Conservation (phyloP, 2,113 vertebrate species). For the Cisticola juncidis region DNA sequence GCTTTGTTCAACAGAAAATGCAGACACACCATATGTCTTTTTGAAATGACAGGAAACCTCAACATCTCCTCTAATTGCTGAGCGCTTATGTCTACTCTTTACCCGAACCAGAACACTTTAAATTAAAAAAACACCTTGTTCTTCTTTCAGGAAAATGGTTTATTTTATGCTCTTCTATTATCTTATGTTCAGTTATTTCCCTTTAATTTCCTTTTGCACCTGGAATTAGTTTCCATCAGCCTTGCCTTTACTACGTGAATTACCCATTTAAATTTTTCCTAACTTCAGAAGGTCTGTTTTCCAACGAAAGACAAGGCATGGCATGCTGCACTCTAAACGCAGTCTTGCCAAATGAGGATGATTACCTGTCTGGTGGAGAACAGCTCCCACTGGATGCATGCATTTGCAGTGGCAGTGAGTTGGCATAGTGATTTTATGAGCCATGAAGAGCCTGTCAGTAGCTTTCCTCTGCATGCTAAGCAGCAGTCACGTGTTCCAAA, state of each 20-base stretch:
- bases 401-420: neutral
- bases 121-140: neutral
- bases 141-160: conserved; percentile 6
- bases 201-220: conserved; percentile 40
- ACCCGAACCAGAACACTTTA: neutral
- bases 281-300: conserved; percentile 6
- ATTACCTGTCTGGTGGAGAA: neutral
- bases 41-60: neutral
- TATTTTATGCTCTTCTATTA: conserved; percentile 20
- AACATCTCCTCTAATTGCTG: neutral
- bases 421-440: neutral
- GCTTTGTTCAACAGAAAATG: neutral
- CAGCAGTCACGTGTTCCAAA: neutral
- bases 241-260: neutral
- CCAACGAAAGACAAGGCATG: neutral
- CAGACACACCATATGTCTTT: neutral
- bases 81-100: neutral
- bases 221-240: conserved; percentile 49
- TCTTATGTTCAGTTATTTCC: neutral
- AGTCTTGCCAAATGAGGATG: neutral
- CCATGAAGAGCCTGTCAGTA: neutral
- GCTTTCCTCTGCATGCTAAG: neutral
- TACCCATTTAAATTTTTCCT: conserved; percentile 28
- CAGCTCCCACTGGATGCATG: neutral
- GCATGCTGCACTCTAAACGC: neutral